A percentile compares a stretch with the other conserved stretches of the same genome.
Conservation (phyloP, 2,113 vertebrate genomes). For the Empidonax alnorum region DNA sequence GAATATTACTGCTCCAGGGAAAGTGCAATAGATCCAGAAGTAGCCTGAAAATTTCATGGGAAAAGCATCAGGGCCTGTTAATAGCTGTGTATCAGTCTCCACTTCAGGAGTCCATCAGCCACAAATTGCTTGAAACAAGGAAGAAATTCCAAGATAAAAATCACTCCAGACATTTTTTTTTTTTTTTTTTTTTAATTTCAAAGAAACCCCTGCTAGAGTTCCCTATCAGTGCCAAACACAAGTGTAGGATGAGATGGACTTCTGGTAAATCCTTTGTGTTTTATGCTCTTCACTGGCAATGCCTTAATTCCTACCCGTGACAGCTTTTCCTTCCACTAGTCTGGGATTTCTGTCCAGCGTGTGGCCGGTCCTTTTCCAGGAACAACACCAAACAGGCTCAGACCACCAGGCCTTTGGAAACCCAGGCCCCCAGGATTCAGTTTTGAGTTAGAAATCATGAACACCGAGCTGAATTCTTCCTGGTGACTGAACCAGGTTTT, state of each 20-base stretch:
- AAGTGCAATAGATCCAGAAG: not conserved
- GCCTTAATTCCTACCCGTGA: not conserved
- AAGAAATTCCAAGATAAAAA: not conserved
- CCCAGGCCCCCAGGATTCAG: not conserved
- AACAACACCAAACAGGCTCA: not conserved
- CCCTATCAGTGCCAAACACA: not conserved
- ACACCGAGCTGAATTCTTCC: not conserved
- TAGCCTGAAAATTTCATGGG: not conserved
- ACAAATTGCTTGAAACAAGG: not conserved
- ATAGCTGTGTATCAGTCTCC: not conserved
- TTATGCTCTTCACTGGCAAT: not conserved
- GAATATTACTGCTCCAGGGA: not conserved
- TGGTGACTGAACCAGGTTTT: not conserved
- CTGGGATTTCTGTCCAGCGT: not conserved
- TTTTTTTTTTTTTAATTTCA: not conserved
- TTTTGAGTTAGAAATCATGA: not conserved
- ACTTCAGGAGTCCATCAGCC: not conserved
- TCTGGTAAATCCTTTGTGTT: not conserved
- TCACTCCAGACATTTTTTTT: not conserved
- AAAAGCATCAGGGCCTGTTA: not conserved
- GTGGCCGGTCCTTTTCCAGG: fast-evolving
- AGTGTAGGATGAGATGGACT: not conserved
- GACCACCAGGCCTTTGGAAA: not conserved
- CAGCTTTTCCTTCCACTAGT: not conserved
- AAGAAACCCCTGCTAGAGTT: not conserved